Conservation (phyloP, 2,113 vertebrate genomes). For the Eulacestoma nigropectus region DNA sequence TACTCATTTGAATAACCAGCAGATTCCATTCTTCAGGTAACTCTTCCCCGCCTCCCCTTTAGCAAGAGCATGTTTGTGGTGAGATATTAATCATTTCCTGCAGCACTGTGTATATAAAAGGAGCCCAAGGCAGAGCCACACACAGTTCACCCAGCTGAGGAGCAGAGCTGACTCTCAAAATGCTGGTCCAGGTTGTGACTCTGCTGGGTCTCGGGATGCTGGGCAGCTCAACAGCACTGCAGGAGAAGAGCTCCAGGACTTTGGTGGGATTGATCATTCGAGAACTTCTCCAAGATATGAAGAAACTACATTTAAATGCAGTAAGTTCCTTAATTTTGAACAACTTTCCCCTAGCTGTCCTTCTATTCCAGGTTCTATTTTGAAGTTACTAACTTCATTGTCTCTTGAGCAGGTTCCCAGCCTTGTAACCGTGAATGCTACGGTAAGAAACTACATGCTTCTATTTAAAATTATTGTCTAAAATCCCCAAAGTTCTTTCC, state of each 20-base stretch:
- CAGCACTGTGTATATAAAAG: constrained; percentile 21
- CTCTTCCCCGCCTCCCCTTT: constrained; percentile 8
- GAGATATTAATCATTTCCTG: constrained; percentile 66
- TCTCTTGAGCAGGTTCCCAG: constrained; percentile 3
- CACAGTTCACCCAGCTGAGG: neutral
- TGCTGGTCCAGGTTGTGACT: neutral
- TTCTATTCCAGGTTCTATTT: neutral
- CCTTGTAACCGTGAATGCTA: accelerated
- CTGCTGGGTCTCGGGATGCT: neutral
- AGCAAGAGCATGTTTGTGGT: constrained; percentile 49
- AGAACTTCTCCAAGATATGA: neutral
- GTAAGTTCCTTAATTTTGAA: neutral
- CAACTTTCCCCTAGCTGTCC: neutral
- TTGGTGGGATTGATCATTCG: neutral
- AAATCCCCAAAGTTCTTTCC: neutral
- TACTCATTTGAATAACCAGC: neutral
- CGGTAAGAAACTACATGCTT: neutral
- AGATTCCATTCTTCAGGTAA: constrained; percentile 44
- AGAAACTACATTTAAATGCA: neutral
- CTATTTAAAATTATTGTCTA: neutral
- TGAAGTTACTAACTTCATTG: neutral
- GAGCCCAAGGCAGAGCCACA: neutral
- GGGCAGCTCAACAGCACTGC: neutral
- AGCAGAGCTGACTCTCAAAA: neutral
- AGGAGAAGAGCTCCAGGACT: accelerated